Percentiles rank a stretch among this genome's conserved stretches.
These are phyloP conservation scores for Spinibarbus caldwelli DNA, from an alignment of 2,797 vertebrate species.

Conservation along the genomic window DNA sequence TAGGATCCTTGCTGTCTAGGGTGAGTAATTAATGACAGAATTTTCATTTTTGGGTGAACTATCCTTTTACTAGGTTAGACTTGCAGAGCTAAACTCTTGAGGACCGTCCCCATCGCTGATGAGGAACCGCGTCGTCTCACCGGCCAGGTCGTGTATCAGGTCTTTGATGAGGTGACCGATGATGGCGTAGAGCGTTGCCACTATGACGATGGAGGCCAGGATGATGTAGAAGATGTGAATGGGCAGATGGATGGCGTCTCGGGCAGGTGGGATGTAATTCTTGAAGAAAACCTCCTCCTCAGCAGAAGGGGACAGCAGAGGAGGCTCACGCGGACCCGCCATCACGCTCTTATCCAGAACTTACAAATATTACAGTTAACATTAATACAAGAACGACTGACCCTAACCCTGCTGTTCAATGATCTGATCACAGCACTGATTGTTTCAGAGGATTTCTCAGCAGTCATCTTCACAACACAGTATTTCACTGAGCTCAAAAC, in stretches of 20 bases:
- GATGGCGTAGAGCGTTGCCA: conserved; percentile 88
- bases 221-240: conserved; percentile 83
- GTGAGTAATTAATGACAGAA: too few relatives aligned
- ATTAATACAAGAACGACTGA: not conserved
- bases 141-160: conserved; percentile 87
- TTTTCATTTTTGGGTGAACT: too few relatives aligned
- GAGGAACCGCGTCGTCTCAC: conserved; percentile 65
- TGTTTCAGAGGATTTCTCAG: not conserved
- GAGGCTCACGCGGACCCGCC: conserved; percentile 12
- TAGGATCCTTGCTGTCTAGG: too few relatives aligned
- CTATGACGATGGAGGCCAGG: conserved; percentile 80
- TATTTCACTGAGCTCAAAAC: not conserved
- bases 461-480: not conserved
- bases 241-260: conserved; percentile 86
- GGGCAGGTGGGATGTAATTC: conserved; percentile 84
- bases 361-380: not conserved
- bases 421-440: not conserved
- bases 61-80: too few relatives aligned
- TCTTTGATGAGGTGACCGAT: conserved; percentile 94
- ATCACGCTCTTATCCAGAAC: not conserved
- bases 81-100: too few relatives aligned
- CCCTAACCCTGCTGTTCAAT: not conserved
- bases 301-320: conserved; percentile 3
- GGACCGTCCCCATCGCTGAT: not conserved
- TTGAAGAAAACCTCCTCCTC: conserved; percentile 76